Evolutionary conservation across 1,140 invertebrate genomes (phyloP).

Genomic region (Saxidomus purpurata): DNA sequence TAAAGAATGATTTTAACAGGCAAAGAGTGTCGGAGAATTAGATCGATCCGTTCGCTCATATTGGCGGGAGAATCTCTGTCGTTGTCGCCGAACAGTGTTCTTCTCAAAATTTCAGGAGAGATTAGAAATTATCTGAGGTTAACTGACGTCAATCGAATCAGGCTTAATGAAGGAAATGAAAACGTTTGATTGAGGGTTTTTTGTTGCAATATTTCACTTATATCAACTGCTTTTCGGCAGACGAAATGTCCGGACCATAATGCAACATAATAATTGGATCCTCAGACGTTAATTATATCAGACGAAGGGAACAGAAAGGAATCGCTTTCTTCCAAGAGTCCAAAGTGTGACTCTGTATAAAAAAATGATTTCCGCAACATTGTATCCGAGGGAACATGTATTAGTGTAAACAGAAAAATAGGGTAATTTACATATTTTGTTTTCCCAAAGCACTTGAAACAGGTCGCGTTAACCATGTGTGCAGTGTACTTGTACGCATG

Average conservation of each 20-base stretch:
- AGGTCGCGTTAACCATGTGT: too few species aligned
- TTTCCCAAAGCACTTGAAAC: too few species aligned
- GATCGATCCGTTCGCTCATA: neutral
- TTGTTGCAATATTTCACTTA: neutral
- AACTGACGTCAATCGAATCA: neutral
- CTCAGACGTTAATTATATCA: too few species aligned
- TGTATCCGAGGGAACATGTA: too few species aligned
- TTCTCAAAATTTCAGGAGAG: neutral
- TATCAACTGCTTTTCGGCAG: neutral
- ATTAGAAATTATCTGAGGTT: slow-evolving; percentile 3
- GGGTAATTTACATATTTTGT: too few species aligned
- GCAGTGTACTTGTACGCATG: too few species aligned
- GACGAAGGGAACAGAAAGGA: too few species aligned
- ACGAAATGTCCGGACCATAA: neutral
- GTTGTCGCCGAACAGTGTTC: neutral
- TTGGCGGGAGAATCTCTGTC: neutral
- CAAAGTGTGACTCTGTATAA: too few species aligned
- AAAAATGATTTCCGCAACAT: too few species aligned
- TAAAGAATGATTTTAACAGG: neutral
- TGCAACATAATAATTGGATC: too few species aligned
- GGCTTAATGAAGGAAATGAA: neutral
- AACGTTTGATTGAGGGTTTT: neutral
- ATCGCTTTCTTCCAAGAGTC: too few species aligned
- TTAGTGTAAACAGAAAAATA: too few species aligned
- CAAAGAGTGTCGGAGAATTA: neutral